phyloP scores from a whole-genome alignment of 2,888 invertebrate species.

The Ectobius pallidus region DNA sequence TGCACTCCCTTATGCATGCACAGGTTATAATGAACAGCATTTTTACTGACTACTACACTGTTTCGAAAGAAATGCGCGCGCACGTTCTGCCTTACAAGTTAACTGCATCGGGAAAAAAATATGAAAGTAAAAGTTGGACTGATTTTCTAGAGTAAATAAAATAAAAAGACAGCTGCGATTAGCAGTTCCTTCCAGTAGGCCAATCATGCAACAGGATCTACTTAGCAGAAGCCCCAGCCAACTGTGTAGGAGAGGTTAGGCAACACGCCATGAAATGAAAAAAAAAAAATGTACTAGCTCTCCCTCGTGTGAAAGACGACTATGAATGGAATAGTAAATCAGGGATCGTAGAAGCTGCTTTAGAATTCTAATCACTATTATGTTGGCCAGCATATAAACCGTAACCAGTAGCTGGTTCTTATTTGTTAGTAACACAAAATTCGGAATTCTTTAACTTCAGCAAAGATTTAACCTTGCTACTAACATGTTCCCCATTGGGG shows the following conservation, averaged over 20 bases:
- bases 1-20: not conserved
- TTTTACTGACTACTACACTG: not conserved
- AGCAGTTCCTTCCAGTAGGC: not conserved
- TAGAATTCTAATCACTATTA: too few species aligned
- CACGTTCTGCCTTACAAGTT: not conserved
- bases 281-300: too few species aligned
- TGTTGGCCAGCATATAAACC: too few species aligned
- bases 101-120: not conserved
- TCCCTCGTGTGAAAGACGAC: too few species aligned
- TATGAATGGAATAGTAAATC: too few species aligned
- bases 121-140: conserved; percentile 2
- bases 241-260: not conserved
- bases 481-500: too few species aligned
- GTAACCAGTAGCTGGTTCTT: too few species aligned
- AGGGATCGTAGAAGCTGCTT: too few species aligned
- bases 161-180: not conserved
- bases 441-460: too few species aligned
- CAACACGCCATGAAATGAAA: not conserved
- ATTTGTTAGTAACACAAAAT: too few species aligned
- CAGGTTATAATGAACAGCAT: not conserved
- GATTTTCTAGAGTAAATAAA: not conserved
- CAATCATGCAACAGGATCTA: not conserved
- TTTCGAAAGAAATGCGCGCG: not conserved
- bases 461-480: too few species aligned
- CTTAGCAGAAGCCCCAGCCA: not conserved